These are phyloP conservation scores for Brachylomia viminalis DNA, from an alignment of 2,888 invertebrate species.

Conservation along the genomic window DNA sequence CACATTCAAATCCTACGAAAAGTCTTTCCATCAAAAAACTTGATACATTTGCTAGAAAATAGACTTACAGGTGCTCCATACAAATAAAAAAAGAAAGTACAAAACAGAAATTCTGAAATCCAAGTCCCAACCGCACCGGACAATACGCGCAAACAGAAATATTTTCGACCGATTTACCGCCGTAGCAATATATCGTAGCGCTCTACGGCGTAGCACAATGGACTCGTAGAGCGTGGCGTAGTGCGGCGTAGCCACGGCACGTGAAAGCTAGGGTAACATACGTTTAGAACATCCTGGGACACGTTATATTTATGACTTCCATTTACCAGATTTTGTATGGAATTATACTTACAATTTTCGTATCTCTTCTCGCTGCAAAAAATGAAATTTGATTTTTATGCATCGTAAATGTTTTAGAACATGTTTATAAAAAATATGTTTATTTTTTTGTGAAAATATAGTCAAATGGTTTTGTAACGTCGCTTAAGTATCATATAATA, in stretches of 20 bases:
- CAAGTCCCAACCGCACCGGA: conserved; percentile 58
- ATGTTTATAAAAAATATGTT: conserved; percentile 7
- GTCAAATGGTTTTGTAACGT: neutral
- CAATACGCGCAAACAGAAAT: conserved; percentile 69
- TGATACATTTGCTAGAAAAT: conserved; percentile 29
- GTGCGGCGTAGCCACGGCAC: conserved; percentile 67
- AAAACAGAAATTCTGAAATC: conserved; percentile 57
- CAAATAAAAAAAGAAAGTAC: conserved; percentile 40
- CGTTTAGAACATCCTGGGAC: conserved; percentile 61
- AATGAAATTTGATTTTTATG: conserved; percentile 45
- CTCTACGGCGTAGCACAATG: conserved; percentile 77
- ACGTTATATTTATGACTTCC: conserved; percentile 60
- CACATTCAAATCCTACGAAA: neutral
- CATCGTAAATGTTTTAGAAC: conserved; percentile 26
- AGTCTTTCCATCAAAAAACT: neutral
- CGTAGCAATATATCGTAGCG: conserved; percentile 73
- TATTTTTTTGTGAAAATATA: conserved; percentile 1
- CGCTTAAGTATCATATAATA: neutral
- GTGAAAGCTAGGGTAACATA: conserved; percentile 68
- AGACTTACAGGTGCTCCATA: conserved; percentile 39
- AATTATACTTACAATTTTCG: conserved; percentile 45
- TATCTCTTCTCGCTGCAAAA: conserved; percentile 18
- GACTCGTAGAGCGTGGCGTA: conserved; percentile 72
- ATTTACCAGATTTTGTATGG: conserved; percentile 53
- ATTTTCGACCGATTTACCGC: conserved; percentile 72